Evolutionary conservation across 2,797 vertebrate genomes (phyloP), one percentile per base, ranked within the genome.

Genomic region (Alosa sapidissima): DNA sequence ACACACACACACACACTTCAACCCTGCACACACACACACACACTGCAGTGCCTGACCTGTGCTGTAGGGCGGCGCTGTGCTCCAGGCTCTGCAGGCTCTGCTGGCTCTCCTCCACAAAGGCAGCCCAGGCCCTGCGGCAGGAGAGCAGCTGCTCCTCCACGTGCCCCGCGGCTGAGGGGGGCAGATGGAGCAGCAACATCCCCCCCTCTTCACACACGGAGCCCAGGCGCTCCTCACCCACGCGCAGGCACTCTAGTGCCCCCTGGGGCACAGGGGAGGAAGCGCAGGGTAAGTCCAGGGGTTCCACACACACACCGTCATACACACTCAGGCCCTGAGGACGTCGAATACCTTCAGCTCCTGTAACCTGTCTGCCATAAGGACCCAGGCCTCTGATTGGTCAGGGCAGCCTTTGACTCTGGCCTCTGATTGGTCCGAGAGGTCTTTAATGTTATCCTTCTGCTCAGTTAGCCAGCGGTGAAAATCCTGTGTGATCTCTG

Each of bases 131-230:
- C 87, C 95, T 94, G 45, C 96, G 96, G 83, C 96, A 96, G 81
- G 95, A 95, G 1, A 92, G 92, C 86, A 98, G 91, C 89, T 96
- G 96, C 51, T 98, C 97, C 87, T 97, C 96, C 84, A 98, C 94
- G 84, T 93, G 95, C 65, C 92, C 92, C 45, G 95, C 94, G 62
- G 92, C 92, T 84, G 95, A 88, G 93, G 96, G 96, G 72, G 97
- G 90, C 85, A 99, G 93, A 89, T 97, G 95, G 81, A 93, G 89
- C 51, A 93, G 96, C 28, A 99, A 91, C 85, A 88, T 96, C 89
- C 97, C 94, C 83, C 96, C 97, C 91, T 98, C 96, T 81, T 96
- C 96, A 47, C 92, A 94, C 81, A 97, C 92, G 47, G 85, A 88
- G 85, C 94, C 93, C 84, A 99, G 92, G 88, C 93, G 96, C 75